Base-by-base conservation (phyloP, 92 coral and sea anemone species). In the Parazoanthus darwini region DNA sequence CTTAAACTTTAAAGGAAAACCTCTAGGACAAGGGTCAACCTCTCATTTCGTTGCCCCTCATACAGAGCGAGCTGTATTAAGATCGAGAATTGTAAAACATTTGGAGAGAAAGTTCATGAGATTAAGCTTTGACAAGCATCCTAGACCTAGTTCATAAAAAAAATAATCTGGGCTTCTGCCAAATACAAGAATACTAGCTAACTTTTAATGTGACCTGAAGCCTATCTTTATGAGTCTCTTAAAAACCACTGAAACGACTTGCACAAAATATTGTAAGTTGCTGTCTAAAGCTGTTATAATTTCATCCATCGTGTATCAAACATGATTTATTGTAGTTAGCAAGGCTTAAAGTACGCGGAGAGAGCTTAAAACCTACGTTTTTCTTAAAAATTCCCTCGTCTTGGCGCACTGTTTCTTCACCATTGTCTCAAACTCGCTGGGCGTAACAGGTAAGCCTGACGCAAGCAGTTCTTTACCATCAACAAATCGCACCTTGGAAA, bases 401-500 rank as follows among this genome's bases (percentile, higher is more conserved):
- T 90, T 91, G 46, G 96, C 96, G 80, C 99, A 97, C 92, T 97
- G 99, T 65, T 95, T 90, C 88, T 91, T 94, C 1, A 97, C 99
- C 81, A 92, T 92, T 6, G 90, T 86, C 80, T 97, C 98, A 85
- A 97, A 97, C 91, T 97, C 96, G 72, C 90, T 87, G 39, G 99
- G 99, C 11, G 96, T 82, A 9, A 95, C 98, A 87, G 99, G 99
- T 29, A 97, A 85, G 13, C 99, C 99, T 18, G 98, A 91, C 23
- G 92, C 96, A 35, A 78, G 89, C 58, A 97, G 94, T 89, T 94
- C 93, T 18, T 91, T 86, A 23, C 99, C 99, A 67, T 97, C 90
- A 23, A 97, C 99, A 89, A 97, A 97, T 14, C 99, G 93, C n/a
- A 94, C 95, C 65, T 92, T 92, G 76, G 94, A 91, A 68, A 95